Percentiles rank a stretch among this genome's conserved stretches.
These are phyloP conservation scores for Megastigmus dorsalis DNA, from an alignment of 2,888 invertebrate genomes.

Conservation along the genomic window DNA sequence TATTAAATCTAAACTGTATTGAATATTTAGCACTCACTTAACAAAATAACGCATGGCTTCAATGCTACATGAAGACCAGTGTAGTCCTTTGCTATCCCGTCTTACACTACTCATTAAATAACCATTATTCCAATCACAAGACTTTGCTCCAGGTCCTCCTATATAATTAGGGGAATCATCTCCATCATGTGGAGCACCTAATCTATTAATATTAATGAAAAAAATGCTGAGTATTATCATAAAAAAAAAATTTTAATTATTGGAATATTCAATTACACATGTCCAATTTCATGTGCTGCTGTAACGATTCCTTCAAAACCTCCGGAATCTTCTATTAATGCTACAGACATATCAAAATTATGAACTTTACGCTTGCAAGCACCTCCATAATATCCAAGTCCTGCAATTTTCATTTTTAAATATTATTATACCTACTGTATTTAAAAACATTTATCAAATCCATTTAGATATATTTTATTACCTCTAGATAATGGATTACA, in stretches of 20 bases:
- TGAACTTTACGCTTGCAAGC: constrained; percentile 62
- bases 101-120: constrained; percentile 54
- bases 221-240: too few species aligned
- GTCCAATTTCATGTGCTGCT: constrained; percentile 66
- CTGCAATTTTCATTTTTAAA: constrained; percentile 45
- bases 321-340: constrained; percentile 66
- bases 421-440: neutral
- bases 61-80: constrained; percentile 51
- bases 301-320: constrained; percentile 65
- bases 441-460: too few species aligned
- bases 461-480: too few species aligned
- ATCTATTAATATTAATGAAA: too few species aligned
- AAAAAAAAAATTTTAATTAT: too few species aligned
- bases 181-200: constrained; percentile 37
- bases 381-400: constrained; percentile 64
- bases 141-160: constrained; percentile 51
- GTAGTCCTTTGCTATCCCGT: constrained; percentile 45
- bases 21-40: constrained; percentile 33
- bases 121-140: constrained; percentile 53
- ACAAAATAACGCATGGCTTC: constrained; percentile 50
- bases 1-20: too few species aligned
- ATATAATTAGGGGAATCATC: constrained; percentile 46
- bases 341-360: constrained; percentile 56
- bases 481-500: constrained; percentile 7
- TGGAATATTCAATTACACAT: too few species aligned